Conservation (phyloP, 2,797 vertebrate species). For the Arctocebus calabarensis region DNA sequence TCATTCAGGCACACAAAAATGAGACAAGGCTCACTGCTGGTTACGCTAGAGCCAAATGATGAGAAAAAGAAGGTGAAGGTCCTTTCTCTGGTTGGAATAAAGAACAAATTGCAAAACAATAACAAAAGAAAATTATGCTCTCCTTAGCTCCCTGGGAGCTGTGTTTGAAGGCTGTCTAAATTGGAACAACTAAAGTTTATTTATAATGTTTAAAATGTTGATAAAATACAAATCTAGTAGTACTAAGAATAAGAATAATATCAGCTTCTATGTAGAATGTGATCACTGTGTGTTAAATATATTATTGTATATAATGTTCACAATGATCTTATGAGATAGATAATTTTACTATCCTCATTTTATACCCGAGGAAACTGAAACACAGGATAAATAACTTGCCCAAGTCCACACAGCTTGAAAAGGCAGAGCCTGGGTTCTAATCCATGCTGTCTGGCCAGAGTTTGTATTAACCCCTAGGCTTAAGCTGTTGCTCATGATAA, state of each 20-base stretch:
- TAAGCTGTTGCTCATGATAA: background rate
- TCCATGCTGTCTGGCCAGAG: background rate
- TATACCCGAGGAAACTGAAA: background rate
- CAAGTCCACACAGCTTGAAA: background rate
- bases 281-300: background rate
- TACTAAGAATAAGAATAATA: background rate
- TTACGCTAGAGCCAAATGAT: background rate
- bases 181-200: background rate
- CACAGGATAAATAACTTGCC: background rate
- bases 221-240: conserved; percentile 3
- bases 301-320: background rate
- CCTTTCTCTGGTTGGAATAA: conserved; percentile 4
- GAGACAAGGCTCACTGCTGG: background rate
- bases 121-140: conserved; percentile 1
- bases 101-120: conserved; percentile 19
- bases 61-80: background rate
- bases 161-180: background rate
- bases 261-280: background rate
- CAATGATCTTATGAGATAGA: background rate
- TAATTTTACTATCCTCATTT: background rate
- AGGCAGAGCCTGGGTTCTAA: background rate
- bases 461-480: background rate
- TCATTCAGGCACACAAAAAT: background rate
- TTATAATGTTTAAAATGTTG: background rate
- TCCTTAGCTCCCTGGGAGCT: background rate